A percentile compares a stretch with the other conserved stretches of the same genome.
These are phyloP conservation scores for Spinus pinus DNA, from an alignment of 2,797 vertebrate genomes.

Conservation along the genomic window DNA sequence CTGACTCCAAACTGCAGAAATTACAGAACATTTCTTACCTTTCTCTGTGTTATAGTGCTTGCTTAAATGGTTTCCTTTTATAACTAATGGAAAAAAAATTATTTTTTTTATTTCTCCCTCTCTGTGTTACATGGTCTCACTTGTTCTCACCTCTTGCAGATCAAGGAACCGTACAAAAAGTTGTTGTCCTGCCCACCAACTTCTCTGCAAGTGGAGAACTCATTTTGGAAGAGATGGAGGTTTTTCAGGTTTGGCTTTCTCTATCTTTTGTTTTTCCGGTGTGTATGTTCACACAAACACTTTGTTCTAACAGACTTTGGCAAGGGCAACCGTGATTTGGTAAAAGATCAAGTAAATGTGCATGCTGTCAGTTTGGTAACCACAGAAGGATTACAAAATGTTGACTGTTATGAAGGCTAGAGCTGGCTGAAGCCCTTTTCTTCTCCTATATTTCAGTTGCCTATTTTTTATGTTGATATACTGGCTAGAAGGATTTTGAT, in stretches of 20 bases:
- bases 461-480: slow-evolving; percentile 10
- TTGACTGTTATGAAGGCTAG: background rate
- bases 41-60: background rate
- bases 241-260: slow-evolving; percentile 89
- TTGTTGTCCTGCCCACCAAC: slow-evolving; percentile 91
- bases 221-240: slow-evolving; percentile 96
- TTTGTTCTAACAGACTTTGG: slow-evolving; percentile 44
- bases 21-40: background rate
- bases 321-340: slow-evolving; percentile 17
- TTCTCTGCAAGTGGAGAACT: slow-evolving; percentile 88
- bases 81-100: background rate
- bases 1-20: background rate
- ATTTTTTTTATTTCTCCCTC: background rate
- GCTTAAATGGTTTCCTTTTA: background rate
- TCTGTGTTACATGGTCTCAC: background rate
- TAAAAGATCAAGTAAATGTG: slow-evolving; percentile 45
- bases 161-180: slow-evolving; percentile 93
- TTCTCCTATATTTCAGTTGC: background rate
- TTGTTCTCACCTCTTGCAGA: slow-evolving; percentile 73
- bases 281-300: slow-evolving; percentile 29
- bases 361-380: background rate
- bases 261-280: background rate
- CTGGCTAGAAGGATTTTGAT: slow-evolving; percentile 33
- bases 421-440: background rate
- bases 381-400: background rate